Percentiles rank a stretch among this genome's conserved stretches.
Conservation (phyloP, 2,797 vertebrate genomes). For the Phrynocephalus forsythii region DNA sequence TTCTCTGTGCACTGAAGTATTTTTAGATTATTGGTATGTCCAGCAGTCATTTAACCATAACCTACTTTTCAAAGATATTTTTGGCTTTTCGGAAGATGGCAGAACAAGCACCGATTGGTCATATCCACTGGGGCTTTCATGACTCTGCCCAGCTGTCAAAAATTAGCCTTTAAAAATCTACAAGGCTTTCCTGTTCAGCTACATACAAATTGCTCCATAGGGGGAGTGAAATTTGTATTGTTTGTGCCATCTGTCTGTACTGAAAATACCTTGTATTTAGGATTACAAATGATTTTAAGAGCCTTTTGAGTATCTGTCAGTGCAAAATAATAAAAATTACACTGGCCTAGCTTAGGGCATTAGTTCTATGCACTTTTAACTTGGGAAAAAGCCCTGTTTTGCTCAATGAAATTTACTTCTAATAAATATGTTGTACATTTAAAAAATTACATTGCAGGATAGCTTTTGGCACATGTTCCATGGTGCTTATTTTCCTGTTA, state of each 20-base stretch:
- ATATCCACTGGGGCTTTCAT: constrained; percentile 22
- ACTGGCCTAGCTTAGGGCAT: neutral
- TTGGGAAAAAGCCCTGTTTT: neutral
- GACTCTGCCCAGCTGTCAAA: constrained; percentile 20
- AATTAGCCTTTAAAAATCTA: neutral
- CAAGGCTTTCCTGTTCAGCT: neutral
- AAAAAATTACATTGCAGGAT: neutral
- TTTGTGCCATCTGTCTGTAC: neutral
- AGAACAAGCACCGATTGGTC: constrained; percentile 1
- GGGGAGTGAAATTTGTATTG: neutral
- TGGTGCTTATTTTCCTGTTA: constrained; percentile 31
- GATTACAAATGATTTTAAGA: neutral
- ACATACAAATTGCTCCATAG: neutral
- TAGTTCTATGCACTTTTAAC: neutral
- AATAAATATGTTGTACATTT: constrained; percentile 8
- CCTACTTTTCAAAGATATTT: constrained; percentile 42
- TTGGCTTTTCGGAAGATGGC: neutral
- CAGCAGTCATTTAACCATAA: constrained; percentile 31
- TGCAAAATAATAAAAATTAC: neutral
- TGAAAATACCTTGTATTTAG: neutral
- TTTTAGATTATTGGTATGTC: constrained; percentile 33
- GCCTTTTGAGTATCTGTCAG: neutral
- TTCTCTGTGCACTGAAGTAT: constrained; percentile 9
- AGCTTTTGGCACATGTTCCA: constrained; percentile 15
- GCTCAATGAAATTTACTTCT: neutral